These are phyloP conservation scores for Anguilla anguilla DNA, from an alignment of 2,797 vertebrate genomes.

Conservation along the genomic window DNA sequence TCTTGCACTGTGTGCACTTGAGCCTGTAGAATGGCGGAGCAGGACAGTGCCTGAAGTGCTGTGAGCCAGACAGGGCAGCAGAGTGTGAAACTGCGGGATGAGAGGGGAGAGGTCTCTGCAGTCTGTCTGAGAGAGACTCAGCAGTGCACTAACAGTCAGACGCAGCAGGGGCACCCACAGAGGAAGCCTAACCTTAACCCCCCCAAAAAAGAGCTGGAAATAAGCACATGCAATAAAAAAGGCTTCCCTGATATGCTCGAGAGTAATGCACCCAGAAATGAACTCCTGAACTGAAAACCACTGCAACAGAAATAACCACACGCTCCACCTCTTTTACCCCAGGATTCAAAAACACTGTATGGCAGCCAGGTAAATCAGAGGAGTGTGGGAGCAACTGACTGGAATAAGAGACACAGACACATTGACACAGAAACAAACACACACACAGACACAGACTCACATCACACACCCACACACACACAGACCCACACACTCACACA, in stretches of 20 bases:
- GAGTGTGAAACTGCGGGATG: neutral
- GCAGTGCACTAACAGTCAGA: neutral
- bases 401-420: constrained; percentile 52
- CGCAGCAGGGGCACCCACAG: too few relatives aligned
- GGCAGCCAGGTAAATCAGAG: neutral
- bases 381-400: neutral
- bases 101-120: neutral
- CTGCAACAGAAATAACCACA: neutral
- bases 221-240: neutral
- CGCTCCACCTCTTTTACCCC: neutral
- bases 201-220: neutral
- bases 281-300: neutral
- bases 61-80: neutral
- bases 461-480: constrained; percentile 52
- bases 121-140: neutral
- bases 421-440: constrained; percentile 53
- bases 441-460: neutral
- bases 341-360: constrained; percentile 1
- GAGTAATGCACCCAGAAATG: neutral
- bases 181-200: neutral
- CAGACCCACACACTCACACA: constrained; percentile 36
- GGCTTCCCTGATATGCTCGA: neutral
- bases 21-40: constrained; percentile 15
- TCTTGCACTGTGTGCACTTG: neutral
- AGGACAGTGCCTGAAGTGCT: neutral